These are phyloP conservation scores for Anarsia innoxiella DNA, from an alignment of 2,888 invertebrate genomes.

Conservation along the genomic window DNA sequence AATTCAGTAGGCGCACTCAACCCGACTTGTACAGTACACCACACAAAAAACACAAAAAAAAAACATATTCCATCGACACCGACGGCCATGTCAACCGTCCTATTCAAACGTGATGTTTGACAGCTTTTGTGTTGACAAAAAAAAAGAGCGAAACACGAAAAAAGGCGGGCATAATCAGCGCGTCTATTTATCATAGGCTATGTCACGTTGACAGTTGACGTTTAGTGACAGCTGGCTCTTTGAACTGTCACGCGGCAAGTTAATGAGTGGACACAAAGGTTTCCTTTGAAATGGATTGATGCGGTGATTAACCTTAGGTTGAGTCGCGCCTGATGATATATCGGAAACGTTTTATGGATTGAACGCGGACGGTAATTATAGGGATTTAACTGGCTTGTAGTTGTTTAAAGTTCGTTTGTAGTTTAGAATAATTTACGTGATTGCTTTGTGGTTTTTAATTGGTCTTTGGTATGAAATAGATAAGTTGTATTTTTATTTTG, in stretches of 20 bases:
- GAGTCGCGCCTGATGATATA: slow-evolving; percentile 8
- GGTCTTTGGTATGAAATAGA: no score
- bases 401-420: no score
- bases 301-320: slow-evolving; percentile 11
- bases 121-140: slow-evolving; percentile 43
- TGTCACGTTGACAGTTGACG: slow-evolving; percentile 38
- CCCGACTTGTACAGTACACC: no score
- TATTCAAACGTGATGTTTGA: slow-evolving; percentile 26
- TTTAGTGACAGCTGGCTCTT: slow-evolving; percentile 39
- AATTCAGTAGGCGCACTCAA: no score
- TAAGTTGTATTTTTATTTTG: no score
- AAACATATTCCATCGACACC: slow-evolving; percentile 19
- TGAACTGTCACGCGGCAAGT: slow-evolving; percentile 35
- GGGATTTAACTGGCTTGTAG: no score
- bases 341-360: slow-evolving; percentile 2
- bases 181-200: slow-evolving; percentile 52
- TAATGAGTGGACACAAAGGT: slow-evolving; percentile 37
- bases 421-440: no score
- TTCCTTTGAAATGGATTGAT: slow-evolving; percentile 21
- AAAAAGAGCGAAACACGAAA: slow-evolving; percentile 26
- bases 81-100: slow-evolving; percentile 23
- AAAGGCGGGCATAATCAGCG: slow-evolving; percentile 44
- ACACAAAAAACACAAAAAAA: slow-evolving; percentile 5
- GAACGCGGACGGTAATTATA: slow-evolving; percentile 8
- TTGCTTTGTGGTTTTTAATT: no score